phyloP scores from a whole-genome alignment of 2,797 vertebrate genomes.

The Benthosema pterotum region DNA sequence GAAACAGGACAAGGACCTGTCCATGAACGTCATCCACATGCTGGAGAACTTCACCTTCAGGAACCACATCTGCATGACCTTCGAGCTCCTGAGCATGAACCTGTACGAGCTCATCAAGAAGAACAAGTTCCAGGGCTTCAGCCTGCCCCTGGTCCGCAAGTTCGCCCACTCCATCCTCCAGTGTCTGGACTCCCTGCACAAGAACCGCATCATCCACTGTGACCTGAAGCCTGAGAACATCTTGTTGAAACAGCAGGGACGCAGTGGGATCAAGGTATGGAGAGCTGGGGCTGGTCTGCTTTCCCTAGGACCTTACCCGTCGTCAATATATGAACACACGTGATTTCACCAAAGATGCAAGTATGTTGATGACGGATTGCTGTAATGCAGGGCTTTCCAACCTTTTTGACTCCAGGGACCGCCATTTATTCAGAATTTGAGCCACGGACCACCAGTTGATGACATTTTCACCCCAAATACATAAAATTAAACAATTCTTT shows the following conservation, averaged over 20 bases:
- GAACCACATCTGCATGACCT: slow-evolving; percentile 99
- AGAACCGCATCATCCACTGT: slow-evolving; percentile 99
- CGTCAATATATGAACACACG: no score
- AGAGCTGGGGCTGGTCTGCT: no score
- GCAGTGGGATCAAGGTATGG: slow-evolving; percentile 97
- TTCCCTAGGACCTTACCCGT: no score
- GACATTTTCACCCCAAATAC: no score
- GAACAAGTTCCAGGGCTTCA: slow-evolving; percentile 99
- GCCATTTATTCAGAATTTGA: no score
- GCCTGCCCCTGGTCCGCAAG: slow-evolving; percentile 97
- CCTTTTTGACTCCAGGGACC: no score
- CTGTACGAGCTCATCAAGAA: slow-evolving; percentile 99
- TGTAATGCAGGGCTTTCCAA: no score
- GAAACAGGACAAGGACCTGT: slow-evolving; percentile 96
- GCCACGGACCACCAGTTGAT: no score
- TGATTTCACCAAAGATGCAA: no score
- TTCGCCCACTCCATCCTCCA: slow-evolving; percentile 98
- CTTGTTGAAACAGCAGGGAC: slow-evolving; percentile 95
- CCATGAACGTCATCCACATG: slow-evolving; percentile 99
- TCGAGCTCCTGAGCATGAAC: slow-evolving; percentile 99
- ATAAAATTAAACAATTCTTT: no score
- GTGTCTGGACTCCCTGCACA: slow-evolving; percentile 97
- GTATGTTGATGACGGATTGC: no score
- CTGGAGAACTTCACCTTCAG: slow-evolving; percentile 99
- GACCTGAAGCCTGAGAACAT: slow-evolving; percentile 99